Base-by-base conservation (phyloP, 2,797 vertebrate genomes). In the Zalophus californianus region DNA sequence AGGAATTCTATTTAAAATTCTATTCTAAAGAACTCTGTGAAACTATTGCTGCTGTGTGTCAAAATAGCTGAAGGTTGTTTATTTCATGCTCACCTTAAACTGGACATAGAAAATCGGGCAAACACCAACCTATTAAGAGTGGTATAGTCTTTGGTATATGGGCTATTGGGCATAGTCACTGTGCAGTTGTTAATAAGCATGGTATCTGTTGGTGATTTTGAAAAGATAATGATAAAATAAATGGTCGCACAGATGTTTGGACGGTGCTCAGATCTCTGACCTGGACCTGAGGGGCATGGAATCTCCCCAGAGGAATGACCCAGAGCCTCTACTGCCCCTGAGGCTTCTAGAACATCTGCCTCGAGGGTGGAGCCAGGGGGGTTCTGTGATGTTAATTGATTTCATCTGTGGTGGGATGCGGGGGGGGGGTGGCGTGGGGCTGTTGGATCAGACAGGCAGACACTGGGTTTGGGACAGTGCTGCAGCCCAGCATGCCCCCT, bases 321-420 rank as follows among this genome's bases (percentile, higher is more conserved):
- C 15, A 0, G 60, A 56, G 38, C 35, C 29, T 25, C 38, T 4
- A 0, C 3, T 27, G 23, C 0, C 15, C 12, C 20, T 4, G 4
- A 9, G 25, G 32, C 29, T 68, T 91, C 68, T n/a, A 4, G 48
- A 41, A 41, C 29, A 21, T 25, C 54, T 80, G 15, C 35, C 62
- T 73, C 10, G 0, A 2, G 72, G 52, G 9, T 8, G 20, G 10
- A 21, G 2, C 13, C 27, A 23, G 78, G 32, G 60, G 14, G 16
- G 13, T 79, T 50, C 18, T 60, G 11, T 44, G 35, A 64, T 48
- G 23, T 54, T 8, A 2, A 58, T 48, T 52, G 38, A 27, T 35
- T 77, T 60, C 32, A 5, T 80, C 35, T 64, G n/a, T n/a, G 11
- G 66, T 2, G 4, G 64, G n/a, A 44, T 48, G 41, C 3, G 14